phyloP scores from a whole-genome alignment of 2,797 vertebrate species.

The Spinibarbus caldwelli region DNA sequence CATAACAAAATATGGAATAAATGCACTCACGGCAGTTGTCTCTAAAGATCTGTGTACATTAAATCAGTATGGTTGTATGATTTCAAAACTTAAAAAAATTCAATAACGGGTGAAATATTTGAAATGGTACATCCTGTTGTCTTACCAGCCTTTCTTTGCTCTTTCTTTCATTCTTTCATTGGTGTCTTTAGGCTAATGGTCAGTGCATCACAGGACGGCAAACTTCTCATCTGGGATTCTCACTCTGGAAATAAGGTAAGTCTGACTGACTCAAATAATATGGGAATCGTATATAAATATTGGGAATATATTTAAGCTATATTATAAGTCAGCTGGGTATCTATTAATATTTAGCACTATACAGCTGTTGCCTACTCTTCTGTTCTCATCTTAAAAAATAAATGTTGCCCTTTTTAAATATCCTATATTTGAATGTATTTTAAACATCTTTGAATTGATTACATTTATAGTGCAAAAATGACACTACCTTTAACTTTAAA shows the following conservation, averaged over 20 bases:
- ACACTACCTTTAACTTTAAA: not conserved
- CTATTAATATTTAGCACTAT: not conserved
- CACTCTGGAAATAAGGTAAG: conserved; percentile 80
- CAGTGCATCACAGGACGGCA: conserved; percentile 91
- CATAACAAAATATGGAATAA: not conserved
- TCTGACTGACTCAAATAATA: not conserved
- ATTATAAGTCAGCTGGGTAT: not conserved
- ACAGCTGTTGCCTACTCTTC: not conserved
- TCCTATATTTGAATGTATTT: no score
- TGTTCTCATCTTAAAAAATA: not conserved
- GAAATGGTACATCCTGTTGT: not conserved
- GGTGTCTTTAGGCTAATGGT: conserved; percentile 81
- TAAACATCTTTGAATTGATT: not conserved
- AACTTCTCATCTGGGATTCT: conserved; percentile 88
- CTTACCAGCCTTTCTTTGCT: not conserved
- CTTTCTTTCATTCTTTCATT: not conserved
- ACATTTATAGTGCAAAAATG: not conserved
- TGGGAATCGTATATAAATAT: not conserved
- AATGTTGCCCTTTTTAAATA: not conserved
- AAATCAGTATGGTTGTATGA: not conserved
- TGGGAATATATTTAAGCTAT: not conserved
- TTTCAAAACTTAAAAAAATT: not conserved
- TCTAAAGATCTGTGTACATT: not conserved
- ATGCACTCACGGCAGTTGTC: not conserved
- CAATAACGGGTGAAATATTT: not conserved